A percentile compares a stretch with the other conserved stretches of the same genome.
Evolutionary conservation across 2,113 vertebrate species (phyloP).

Genomic region (Mystacornis crossleyi): DNA sequence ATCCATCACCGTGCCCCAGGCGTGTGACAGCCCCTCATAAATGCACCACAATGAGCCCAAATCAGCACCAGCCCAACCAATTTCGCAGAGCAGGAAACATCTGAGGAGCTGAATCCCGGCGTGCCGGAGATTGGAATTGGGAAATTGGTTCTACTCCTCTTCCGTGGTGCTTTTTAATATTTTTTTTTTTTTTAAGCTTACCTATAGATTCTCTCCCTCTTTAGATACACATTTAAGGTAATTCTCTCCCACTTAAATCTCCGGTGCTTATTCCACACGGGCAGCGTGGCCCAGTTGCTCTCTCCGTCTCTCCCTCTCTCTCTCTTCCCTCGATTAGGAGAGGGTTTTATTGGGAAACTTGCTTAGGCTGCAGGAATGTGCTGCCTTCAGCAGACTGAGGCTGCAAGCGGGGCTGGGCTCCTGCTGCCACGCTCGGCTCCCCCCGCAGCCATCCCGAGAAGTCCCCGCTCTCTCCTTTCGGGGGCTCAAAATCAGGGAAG

Average conservation of each 20-base stretch:
- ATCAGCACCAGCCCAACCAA: constrained; percentile 57
- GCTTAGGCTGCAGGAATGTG: constrained; percentile 62
- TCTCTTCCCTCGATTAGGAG: constrained; percentile 52
- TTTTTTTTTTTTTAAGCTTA: not conserved
- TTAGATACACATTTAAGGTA: constrained; percentile 59
- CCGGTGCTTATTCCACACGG: constrained; percentile 33
- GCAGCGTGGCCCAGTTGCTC: not conserved
- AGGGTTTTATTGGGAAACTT: constrained; percentile 69
- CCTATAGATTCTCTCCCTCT: constrained; percentile 18
- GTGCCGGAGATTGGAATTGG: constrained; percentile 59
- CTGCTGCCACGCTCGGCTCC: not conserved
- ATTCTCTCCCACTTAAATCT: constrained; percentile 64
- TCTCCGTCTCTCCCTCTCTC: not conserved
- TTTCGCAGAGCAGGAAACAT: constrained; percentile 72
- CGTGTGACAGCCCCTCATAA: constrained; percentile 66
- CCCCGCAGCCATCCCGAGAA: not conserved
- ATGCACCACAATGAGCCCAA: constrained; percentile 58
- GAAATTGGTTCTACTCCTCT: constrained; percentile 73
- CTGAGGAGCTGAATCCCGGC: constrained; percentile 52
- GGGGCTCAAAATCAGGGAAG: rapidly evolving
- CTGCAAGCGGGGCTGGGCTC: constrained; percentile 10
- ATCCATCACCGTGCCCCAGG: constrained; percentile 64
- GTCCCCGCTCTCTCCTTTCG: not conserved
- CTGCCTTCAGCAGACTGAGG: constrained; percentile 51
- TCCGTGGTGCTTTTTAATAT: not conserved